These are phyloP conservation scores for Coreius guichenoti DNA, from an alignment of 2,797 vertebrate genomes.

Conservation along the genomic window DNA sequence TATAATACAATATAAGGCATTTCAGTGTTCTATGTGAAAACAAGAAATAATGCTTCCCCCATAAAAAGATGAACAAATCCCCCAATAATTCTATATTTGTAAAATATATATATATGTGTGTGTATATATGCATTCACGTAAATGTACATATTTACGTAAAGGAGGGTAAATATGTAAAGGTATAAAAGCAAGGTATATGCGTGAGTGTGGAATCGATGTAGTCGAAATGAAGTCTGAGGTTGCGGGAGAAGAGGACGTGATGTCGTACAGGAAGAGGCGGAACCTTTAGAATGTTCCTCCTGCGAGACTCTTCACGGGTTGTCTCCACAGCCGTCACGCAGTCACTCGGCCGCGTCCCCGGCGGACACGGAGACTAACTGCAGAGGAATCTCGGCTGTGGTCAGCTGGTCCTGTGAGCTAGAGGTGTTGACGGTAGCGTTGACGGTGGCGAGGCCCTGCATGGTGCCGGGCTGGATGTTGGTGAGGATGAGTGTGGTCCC, in stretches of 20 bases:
- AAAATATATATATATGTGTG: constrained; percentile 76
- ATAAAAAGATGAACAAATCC: constrained; percentile 92
- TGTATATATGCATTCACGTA: constrained; percentile 58
- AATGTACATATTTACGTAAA: constrained; percentile 69
- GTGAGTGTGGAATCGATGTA: constrained; percentile 68
- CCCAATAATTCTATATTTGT: constrained; percentile 78
- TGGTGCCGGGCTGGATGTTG: constrained; percentile 94
- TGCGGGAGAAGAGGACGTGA: constrained; percentile 32
- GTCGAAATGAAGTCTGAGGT: constrained; percentile 47
- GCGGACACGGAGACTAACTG: constrained; percentile 98
- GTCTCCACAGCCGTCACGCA: neutral
- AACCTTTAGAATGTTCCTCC: constrained; percentile 37
- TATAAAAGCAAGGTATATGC: constrained; percentile 69
- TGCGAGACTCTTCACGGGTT: neutral
- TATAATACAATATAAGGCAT: constrained; percentile 99
- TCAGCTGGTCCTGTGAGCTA: constrained; percentile 94
- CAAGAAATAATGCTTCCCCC: constrained; percentile 87
- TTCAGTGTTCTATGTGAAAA: constrained; percentile 98
- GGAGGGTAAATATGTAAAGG: constrained; percentile 78
- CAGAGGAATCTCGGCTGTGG: constrained; percentile 96
- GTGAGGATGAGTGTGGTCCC: constrained; percentile 99
- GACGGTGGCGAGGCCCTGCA: constrained; percentile 92
- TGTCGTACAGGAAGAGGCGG: constrained; percentile 37
- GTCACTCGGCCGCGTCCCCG: constrained; percentile 97
- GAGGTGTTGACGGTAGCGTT: constrained; percentile 79